These are phyloP conservation scores for Clarias magur DNA, from an alignment of 2,113 vertebrate species.

Conservation along the genomic window DNA sequence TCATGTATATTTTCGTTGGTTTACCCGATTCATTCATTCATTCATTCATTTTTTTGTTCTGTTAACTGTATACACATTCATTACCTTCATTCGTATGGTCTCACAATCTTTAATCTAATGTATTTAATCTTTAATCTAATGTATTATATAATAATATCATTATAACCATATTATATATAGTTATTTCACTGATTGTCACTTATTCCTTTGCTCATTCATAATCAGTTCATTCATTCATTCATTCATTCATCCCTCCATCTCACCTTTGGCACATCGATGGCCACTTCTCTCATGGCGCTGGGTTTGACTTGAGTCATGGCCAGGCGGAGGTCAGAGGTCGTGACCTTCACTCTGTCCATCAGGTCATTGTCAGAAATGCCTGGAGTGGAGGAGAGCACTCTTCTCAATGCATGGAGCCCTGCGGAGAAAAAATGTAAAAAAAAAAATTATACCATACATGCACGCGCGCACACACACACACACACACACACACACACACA, in stretches of 20 bases:
- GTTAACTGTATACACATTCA: constrained; percentile 47
- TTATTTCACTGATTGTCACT: background rate
- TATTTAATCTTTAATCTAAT: too few species aligned
- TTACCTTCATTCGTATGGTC: background rate
- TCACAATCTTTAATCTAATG: too few species aligned
- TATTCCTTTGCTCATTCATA: background rate
- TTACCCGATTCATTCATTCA: background rate
- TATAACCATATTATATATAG: too few species aligned
- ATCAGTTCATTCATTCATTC: background rate
- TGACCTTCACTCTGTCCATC: constrained; percentile 78
- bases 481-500: constrained; percentile 9
- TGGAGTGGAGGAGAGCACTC: constrained; percentile 70
- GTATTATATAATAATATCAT: too few species aligned
- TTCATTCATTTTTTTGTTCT: background rate
- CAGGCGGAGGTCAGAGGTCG: constrained; percentile 84
- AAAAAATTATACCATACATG: background rate
- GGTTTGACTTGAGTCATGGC: constrained; percentile 88
- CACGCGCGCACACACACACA: constrained; percentile 31
- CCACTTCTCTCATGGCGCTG: constrained; percentile 97
- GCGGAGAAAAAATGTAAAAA: constrained; percentile 40
- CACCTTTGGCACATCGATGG: constrained; percentile 93
- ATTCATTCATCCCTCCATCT: constrained; percentile 47
- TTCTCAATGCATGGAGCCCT: constrained; percentile 84
- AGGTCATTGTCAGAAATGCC: constrained; percentile 74
- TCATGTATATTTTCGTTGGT: background rate